Evolutionary conservation across 1,140 invertebrate species (phyloP), one percentile per base, ranked within the genome.

Genomic region (Triops longicaudatus): DNA sequence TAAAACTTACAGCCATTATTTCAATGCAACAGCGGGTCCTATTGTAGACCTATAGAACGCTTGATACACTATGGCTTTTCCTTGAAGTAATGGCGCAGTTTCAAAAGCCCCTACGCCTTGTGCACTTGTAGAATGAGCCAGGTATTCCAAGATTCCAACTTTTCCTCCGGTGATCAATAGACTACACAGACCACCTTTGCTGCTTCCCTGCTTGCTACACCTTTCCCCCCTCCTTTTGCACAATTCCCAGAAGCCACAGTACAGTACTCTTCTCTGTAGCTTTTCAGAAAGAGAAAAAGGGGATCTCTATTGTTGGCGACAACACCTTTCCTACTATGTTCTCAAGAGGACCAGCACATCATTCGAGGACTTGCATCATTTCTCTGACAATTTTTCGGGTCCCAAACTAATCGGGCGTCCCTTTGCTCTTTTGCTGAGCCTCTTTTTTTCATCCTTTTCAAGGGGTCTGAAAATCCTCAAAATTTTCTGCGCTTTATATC

Each of bases 1-100:
- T 63, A 63, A 37, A 63, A 63, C 50, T 63, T 63, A 63, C 50
- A 63, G 14, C 50, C 50, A 63, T 63, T 63, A 63, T 63, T 17
- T 63, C 50, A 63, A 63, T 22, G 50, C 50, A 22, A 63, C 50
- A n/a, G 50, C 50, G 50, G 31, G 50, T 63, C 50, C 50, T 63
- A 63, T 63, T 63, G 50, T 63, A 6, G 50, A n/a, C 50, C 50
- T 7, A 17, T 0, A 63, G 22, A 63, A 22, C 50, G 10, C 50
- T 63, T 22, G n/a, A 63, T 63, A 3, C 50, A n/a, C 50, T 22
- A 17, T 6, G n/a, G 5, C 17, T 22, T 22, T 22, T 63, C 50
- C 50, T 63, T 22, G 50, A 63, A 5, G 14, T 63, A 63, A 63
- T n/a, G 50, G 22, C 7, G 50, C 50, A 63, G 50, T 22, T 63